Evolutionary conservation across 1,140 invertebrate species (phyloP).

Genomic region (Neodiprion lecontei): DNA sequence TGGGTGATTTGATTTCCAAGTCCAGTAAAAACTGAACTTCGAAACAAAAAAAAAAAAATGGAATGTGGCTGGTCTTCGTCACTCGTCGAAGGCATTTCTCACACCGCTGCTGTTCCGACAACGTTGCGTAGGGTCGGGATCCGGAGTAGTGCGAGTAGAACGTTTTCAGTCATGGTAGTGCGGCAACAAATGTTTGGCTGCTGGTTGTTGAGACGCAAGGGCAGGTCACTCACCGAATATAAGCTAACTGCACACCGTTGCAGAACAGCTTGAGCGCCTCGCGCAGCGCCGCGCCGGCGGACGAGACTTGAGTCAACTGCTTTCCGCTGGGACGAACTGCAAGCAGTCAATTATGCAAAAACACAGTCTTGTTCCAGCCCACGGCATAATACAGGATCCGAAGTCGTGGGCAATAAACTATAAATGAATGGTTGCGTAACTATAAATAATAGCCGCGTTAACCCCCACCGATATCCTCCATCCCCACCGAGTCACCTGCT

Average conservation of each 20-base stretch:
- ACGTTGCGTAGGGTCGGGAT: constrained; percentile 56
- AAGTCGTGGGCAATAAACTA: neutral
- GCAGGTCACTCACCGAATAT: constrained; percentile 61
- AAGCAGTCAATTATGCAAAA: neutral
- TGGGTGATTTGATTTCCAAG: too few species aligned
- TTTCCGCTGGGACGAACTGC: neutral
- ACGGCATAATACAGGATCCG: neutral
- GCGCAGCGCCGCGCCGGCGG: constrained; percentile 18
- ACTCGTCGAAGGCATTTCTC: too few species aligned
- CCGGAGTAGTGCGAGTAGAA: constrained; percentile 35
- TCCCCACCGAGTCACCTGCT: too few species aligned
- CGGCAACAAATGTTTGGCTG: constrained; percentile 53
- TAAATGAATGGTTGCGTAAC: neutral
- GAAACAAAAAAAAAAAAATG: too few species aligned
- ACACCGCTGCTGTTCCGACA: too few species aligned
- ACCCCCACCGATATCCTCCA: too few species aligned
- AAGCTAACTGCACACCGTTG: constrained; percentile 41
- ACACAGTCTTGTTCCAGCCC: neutral
- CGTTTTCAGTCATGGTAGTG: constrained; percentile 59
- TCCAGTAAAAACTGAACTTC: too few species aligned
- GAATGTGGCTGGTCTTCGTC: too few species aligned
- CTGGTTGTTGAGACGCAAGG: constrained; percentile 49
- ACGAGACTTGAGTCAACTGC: neutral
- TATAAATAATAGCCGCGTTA: too few species aligned
- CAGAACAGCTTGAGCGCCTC: constrained; percentile 22